Evolutionary conservation across 2,113 vertebrate genomes (phyloP).

Genomic region (Tenebrosternarchus preto): DNA sequence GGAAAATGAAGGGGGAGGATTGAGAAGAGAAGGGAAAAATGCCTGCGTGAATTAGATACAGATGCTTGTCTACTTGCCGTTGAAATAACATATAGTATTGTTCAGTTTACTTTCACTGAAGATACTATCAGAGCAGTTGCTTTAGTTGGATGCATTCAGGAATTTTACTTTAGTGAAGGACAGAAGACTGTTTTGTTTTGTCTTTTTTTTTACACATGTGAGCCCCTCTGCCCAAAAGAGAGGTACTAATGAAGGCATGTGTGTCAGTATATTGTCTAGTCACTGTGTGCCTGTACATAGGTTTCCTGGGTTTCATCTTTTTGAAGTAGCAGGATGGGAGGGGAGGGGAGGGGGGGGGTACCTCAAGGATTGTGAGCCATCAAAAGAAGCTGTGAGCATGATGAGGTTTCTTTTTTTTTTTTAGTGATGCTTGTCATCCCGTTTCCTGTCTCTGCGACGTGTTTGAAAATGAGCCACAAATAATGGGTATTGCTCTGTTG

Average conservation of each 20-base stretch:
- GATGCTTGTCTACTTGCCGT: no score
- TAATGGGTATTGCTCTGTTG: slow-evolving; percentile 38
- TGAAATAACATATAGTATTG: no score
- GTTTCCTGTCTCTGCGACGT: slow-evolving; percentile 34
- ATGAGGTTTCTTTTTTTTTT: slow-evolving; percentile 59
- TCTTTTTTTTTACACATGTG: slow-evolving; percentile 25
- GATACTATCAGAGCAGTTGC: no score
- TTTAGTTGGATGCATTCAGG: no score
- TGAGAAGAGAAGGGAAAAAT: no score
- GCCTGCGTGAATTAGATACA: no score
- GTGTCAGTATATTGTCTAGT: slow-evolving; percentile 42
- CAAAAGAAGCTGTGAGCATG: slow-evolving; percentile 57
- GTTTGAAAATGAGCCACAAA: slow-evolving; percentile 21
- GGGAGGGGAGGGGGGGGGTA: slow-evolving; percentile 55
- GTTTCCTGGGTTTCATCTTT: slow-evolving; percentile 48
- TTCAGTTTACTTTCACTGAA: no score
- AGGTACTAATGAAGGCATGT: slow-evolving; percentile 43
- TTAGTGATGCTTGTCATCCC: slow-evolving; percentile 48
- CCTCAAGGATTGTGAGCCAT: slow-evolving; percentile 60
- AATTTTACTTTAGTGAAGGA: neutral
- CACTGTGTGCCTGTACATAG: slow-evolving; percentile 42
- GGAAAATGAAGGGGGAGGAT: no score
- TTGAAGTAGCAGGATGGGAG: slow-evolving; percentile 60
- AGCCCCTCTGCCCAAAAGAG: slow-evolving; percentile 23
- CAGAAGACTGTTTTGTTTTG: slow-evolving; percentile 3